Base-by-base conservation (phyloP, 2,797 vertebrate genomes). In the Austrolebias charrua region DNA sequence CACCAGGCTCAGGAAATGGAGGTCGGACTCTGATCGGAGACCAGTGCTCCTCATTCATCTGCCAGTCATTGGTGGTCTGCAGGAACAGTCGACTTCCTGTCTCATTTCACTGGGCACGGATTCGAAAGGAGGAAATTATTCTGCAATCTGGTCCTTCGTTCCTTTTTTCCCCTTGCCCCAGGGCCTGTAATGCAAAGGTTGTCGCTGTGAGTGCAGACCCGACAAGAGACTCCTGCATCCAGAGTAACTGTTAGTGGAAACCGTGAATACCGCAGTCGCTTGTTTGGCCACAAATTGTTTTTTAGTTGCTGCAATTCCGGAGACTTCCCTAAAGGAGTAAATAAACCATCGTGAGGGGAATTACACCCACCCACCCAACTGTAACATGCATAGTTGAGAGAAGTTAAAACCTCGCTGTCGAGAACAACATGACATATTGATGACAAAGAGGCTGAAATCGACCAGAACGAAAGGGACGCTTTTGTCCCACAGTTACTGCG, bases 31-130 rank as follows among this genome's bases (percentile, higher is more conserved):
- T 77, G 90, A 86, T 86, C 76, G 75, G 44, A 70, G 78, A 87
- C 50, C 87, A 66, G 77, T 44, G 56, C 63, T 55, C 63, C 18
- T 66, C 62, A 47, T 55, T 53, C 16, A 49, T 69, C 75, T 71
- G 65, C 73, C 75, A 89, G 89, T 92, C 91, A 88, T 83, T 89
- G 90, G 92, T 85, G 91, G 88, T 92, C 90, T 88, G 79, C 62
- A 87, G 81, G 84, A 92, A 90, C 79, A 74, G 90, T 91, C 83
- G 73, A 91, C 92, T 94, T 95, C 92, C 93, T 94, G 93, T 89
- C 91, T 93, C 83, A 70, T 85, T 93, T 90, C 73, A 79, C 80
- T 86, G 80, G 88, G 75, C 64, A 79, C 83, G 80, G 85, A 94
- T 93, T 92, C 91, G 92, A 94, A 94, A 90, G 60, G 71, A 80